These are phyloP conservation scores for Aporophyla nigra DNA, from an alignment of 2,888 invertebrate species.

Conservation along the genomic window DNA sequence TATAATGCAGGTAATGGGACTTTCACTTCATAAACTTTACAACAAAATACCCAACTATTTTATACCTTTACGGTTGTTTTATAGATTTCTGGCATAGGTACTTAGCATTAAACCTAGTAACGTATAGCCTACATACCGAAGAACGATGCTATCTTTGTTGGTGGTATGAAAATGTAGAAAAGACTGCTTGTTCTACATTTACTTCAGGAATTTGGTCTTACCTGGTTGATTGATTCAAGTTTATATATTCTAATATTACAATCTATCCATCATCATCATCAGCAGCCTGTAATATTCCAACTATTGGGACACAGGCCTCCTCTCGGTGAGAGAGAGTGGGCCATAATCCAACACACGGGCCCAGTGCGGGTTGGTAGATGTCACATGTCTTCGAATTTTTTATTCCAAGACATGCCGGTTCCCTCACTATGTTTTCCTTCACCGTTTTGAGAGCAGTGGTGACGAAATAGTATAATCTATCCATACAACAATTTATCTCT, in stretches of 20 bases:
- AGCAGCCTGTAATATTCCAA: too few species aligned
- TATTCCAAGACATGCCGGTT: too few species aligned
- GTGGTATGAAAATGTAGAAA: constrained; percentile 15
- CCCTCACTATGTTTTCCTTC: too few species aligned
- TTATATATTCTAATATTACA: background rate
- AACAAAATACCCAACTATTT: constrained; percentile 25
- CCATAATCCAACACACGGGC: too few species aligned
- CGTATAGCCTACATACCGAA: constrained; percentile 6
- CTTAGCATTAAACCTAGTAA: constrained; percentile 23
- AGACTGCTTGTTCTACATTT: background rate
- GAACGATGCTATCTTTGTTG: constrained; percentile 8
- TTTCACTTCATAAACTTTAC: constrained; percentile 47
- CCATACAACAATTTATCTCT: background rate
- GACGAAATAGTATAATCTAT: too few species aligned
- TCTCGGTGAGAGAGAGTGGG: too few species aligned
- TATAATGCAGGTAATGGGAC: constrained; percentile 31
- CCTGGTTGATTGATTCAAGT: background rate
- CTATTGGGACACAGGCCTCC: too few species aligned
- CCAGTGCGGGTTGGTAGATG: too few species aligned
- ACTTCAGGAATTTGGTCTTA: background rate
- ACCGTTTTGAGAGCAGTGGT: too few species aligned
- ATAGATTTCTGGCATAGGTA: constrained; percentile 41
- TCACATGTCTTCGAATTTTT: too few species aligned
- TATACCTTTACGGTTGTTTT: constrained; percentile 42
- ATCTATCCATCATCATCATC: background rate